Evolutionary conservation across 2,113 vertebrate species (phyloP), one percentile per base, ranked within the genome.

Genomic region (Machaerirhynchus nigripectus): DNA sequence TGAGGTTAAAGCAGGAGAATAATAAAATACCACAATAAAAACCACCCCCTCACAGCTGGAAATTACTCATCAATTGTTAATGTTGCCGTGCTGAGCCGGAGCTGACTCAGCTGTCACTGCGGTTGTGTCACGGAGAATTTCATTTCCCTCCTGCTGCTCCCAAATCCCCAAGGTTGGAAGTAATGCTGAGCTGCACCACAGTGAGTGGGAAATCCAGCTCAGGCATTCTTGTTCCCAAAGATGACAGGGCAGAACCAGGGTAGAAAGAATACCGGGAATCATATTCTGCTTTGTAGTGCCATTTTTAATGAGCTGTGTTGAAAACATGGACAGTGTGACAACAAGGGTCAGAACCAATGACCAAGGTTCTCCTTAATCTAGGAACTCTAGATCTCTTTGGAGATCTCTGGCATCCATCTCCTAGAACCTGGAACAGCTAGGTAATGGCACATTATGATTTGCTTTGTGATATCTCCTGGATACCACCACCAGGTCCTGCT

Each of bases 11-110:
- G 93, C 56, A 73, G 87, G 69, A 96, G 95, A 97, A 93, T 68
- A 86, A 86, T 77, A 18, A 77, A 86, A 52, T 31, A 35, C 88
- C 92, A 47, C 91, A 92, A 76, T 78, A 93, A 96, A 91, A 89
- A 26, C 96, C 96, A 67, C 97, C 97, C 97, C 97, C 97, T 96
- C 96, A 55, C 97, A 98, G 97, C 97, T 98, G 97, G 97, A 98
- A 96, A 96, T 97, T 96, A 97, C 96, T 98, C 97, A 97, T 98
- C 96, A 97, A 96, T 97, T 89, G 52, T 97, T 98, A 97, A 97
- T 92, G 95, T 15, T 84, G 93, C 50, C 35, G 67, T 60, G 14
- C 91, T 91, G 94, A 96, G 95, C 95, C 69, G 67, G 87, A 88
- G 95, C 97, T 98, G 97, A 98, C 93, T 98, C 98, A 98, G 97